Percentiles rank a stretch among this genome's conserved stretches.
phyloP scores from a whole-genome alignment of 2,113 vertebrate genomes.

The Nibea albiflora region DNA sequence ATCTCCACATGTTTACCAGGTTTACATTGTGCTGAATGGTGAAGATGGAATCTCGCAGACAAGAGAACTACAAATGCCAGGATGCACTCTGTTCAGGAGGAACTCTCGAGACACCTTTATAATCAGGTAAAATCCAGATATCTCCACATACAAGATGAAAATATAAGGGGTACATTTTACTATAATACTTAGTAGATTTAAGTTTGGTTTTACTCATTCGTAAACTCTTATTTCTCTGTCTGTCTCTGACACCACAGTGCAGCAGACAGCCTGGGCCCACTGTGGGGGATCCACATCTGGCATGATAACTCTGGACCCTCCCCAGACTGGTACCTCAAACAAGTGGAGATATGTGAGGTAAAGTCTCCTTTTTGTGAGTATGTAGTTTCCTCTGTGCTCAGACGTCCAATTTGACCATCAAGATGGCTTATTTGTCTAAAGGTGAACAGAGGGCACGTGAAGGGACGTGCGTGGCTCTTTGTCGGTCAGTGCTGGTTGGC shows the following conservation, averaged over 20 bases:
- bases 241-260: conserved; percentile 68
- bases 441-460: conserved; percentile 58
- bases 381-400: neutral
- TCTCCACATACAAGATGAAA: neutral
- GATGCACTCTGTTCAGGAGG: conserved; percentile 82
- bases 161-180: neutral
- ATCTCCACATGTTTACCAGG: conserved; percentile 68
- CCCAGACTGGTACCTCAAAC: conserved; percentile 85
- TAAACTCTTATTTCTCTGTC: neutral
- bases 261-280: conserved; percentile 79
- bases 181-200: neutral
- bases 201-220: neutral
- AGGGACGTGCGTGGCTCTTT: conserved; percentile 80
- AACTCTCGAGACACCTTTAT: conserved; percentile 88
- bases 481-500: conserved; percentile 86
- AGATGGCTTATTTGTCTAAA: conserved; percentile 12
- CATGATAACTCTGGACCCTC: conserved; percentile 84
- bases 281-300: conserved; percentile 87
- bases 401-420: neutral
- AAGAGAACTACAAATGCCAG: conserved; percentile 83
- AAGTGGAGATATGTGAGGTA: conserved; percentile 82
- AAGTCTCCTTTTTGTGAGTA: neutral
- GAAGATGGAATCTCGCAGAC: conserved; percentile 84
- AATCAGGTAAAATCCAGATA: conserved; percentile 82
- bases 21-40: conserved; percentile 85